Conservation (phyloP, 2,888 invertebrate species). For the Crematogaster levior region DNA sequence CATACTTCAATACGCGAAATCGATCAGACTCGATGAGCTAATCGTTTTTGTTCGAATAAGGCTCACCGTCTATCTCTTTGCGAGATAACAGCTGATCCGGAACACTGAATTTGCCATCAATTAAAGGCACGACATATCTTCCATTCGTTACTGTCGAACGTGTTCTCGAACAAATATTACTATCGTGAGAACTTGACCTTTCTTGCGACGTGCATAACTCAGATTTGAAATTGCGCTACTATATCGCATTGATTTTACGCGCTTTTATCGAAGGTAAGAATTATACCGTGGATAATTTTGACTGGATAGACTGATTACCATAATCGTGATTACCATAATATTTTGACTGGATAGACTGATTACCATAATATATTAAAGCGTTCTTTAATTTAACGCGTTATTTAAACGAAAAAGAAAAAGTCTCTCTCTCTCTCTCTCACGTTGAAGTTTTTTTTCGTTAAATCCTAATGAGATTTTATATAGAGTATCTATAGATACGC, state of each 20-base stretch:
- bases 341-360: no score
- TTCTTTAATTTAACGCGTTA: no score
- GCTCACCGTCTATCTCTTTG: constrained; percentile 28
- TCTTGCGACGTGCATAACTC: constrained; percentile 25
- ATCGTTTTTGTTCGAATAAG: constrained; percentile 26
- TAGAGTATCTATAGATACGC: not conserved
- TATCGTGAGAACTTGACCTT: constrained; percentile 56
- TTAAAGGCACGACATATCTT: constrained; percentile 46
- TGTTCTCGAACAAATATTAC: constrained; percentile 23
- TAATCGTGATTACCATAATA: no score
- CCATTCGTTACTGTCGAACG: constrained; percentile 39
- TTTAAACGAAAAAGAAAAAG: no score
- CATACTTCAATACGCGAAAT: constrained; percentile 44
- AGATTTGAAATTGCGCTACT: constrained; percentile 16
- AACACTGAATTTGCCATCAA: constrained; percentile 50
- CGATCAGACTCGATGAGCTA: constrained; percentile 32
- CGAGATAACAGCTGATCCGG: constrained; percentile 52
- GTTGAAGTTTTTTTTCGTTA: no score
- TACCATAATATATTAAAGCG: no score
- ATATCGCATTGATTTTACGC: not conserved
- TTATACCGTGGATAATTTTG: not conserved
- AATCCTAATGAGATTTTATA: not conserved
- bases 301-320: not conserved
- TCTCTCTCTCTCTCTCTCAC: no score
- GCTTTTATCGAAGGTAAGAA: not conserved